Evolutionary conservation across 2,113 vertebrate species (phyloP).

Genomic region (Megaptera novaeangliae): DNA sequence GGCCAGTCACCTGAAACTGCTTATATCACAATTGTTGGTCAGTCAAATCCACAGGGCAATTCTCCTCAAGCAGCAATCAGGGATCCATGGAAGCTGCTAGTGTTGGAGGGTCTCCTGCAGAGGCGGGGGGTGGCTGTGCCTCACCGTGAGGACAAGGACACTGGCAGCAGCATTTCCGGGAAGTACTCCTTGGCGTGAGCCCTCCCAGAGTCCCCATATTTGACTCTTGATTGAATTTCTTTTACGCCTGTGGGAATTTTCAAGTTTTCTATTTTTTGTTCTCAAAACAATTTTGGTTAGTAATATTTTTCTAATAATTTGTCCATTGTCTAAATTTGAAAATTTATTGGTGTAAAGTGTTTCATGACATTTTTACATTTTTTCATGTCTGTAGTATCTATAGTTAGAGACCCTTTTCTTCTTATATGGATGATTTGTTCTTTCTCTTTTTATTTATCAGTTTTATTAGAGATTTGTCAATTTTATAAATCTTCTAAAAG

Average conservation of each 20-base stretch:
- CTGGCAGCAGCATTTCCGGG: too few species aligned
- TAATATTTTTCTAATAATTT: neutral
- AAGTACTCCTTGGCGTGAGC: too few species aligned
- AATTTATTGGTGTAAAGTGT: neutral
- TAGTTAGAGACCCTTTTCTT: neutral
- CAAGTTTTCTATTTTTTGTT: neutral
- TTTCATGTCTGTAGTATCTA: neutral
- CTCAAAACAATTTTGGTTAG: neutral
- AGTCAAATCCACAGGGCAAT: too few species aligned
- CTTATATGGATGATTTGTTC: neutral
- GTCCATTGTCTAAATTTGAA: neutral
- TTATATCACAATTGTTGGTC: too few species aligned
- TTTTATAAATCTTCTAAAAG: neutral
- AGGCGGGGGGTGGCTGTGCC: too few species aligned
- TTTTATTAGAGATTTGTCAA: neutral
- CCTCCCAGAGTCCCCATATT: too few species aligned
- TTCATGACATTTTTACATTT: neutral
- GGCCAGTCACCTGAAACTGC: neutral
- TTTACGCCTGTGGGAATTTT: neutral
- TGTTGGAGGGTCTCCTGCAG: too few species aligned
- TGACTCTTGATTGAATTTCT: neutral
- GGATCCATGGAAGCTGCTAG: too few species aligned
- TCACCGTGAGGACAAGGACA: too few species aligned
- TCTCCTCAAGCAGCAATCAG: too few species aligned
- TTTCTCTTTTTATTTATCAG: neutral